Base-by-base conservation (phyloP, 1,140 invertebrate genomes). In the Kradibia gibbosae region DNA sequence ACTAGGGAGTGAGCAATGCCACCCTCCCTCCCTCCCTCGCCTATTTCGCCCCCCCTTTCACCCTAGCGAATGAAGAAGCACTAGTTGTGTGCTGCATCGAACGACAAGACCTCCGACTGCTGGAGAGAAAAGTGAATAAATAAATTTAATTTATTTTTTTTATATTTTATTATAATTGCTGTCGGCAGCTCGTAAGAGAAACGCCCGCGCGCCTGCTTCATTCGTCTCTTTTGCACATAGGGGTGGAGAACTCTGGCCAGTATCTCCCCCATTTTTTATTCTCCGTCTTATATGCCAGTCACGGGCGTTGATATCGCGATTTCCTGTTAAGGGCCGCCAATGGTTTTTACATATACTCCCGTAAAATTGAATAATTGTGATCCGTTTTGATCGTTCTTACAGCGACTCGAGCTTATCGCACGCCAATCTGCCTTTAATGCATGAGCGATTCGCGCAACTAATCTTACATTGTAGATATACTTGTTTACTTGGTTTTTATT, bases 121-220 rank as follows among this genome's bases (percentile, higher is more conserved):
- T n/a, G n/a, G n/a, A n/a, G n/a, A n/a, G n/a, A n/a, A n/a, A n/a
- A n/a, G n/a, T n/a, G 22, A 53, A 53, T 20, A 48, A 50, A 50
- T 4, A 72, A 72, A 72, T 72, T n/a, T n/a, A 25, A n/a, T 72
- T 2, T 34, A 48, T 55, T 25, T 57, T 74, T 74, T 57, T 50
- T n/a, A n/a, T n/a, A n/a, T 28, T 53, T 17, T 22, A 36, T 53
- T 50, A 11, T 50, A 36, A 7, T 31, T 55, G 5, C 10, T 50
- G 31, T 3, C 20, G 17, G 39, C 31, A 28, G 53, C 25, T 57
- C 22, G 36, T 20, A 36, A n/a, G 55, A 28, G 55, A 42, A 34
- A 76, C 74, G 55, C 55, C 74, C 73, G 53, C 73, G 53, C 53
- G 31, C 17, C 50, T 31, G 13, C 20, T 57, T 75, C 13, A 39